Conservation (phyloP, 2,888 invertebrate genomes). For the Caenorhabditis sulstoni region DNA sequence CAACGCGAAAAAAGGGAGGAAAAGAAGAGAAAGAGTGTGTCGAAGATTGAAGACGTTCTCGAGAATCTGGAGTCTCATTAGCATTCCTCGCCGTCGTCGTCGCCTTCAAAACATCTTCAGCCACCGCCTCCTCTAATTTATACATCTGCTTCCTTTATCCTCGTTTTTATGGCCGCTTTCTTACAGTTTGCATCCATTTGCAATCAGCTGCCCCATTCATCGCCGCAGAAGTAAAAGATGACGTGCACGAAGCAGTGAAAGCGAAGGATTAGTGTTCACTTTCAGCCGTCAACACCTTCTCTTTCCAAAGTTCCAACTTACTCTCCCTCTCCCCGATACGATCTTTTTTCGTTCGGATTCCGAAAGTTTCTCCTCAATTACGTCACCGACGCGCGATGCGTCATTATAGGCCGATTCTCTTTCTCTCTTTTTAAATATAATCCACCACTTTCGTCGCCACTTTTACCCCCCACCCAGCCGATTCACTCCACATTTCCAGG, state of each 20-base stretch:
- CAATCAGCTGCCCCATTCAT: slow-evolving; percentile 55
- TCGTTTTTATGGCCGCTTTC: slow-evolving; percentile 46
- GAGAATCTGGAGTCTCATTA: not conserved
- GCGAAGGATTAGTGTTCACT: slow-evolving; percentile 42
- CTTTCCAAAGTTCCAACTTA: not conserved
- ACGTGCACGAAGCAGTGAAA: slow-evolving; percentile 15
- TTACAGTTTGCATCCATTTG: slow-evolving; percentile 45
- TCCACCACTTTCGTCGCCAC: slow-evolving; percentile 30
- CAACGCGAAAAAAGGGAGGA: not conserved
- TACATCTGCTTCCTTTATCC: slow-evolving; percentile 52
- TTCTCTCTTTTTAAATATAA: slow-evolving; percentile 27
- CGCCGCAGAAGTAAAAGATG: slow-evolving; percentile 26
- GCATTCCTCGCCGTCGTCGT: not conserved
- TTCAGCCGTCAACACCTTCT: slow-evolving; percentile 22
- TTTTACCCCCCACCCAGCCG: slow-evolving; percentile 34
- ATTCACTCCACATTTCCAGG: not conserved
- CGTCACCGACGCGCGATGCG: slow-evolving; percentile 46
- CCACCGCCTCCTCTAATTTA: slow-evolving; percentile 48
- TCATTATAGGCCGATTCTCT: slow-evolving; percentile 36
- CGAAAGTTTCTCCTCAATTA: slow-evolving; percentile 48
- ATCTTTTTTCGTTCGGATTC: slow-evolving; percentile 33
- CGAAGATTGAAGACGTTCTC: too few species aligned
- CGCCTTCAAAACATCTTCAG: slow-evolving; percentile 2
- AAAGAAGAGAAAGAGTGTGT: not conserved
- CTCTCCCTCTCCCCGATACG: slow-evolving; percentile 35